Conservation (phyloP, 2,113 vertebrate species). For the Sceloporus tristichus region DNA sequence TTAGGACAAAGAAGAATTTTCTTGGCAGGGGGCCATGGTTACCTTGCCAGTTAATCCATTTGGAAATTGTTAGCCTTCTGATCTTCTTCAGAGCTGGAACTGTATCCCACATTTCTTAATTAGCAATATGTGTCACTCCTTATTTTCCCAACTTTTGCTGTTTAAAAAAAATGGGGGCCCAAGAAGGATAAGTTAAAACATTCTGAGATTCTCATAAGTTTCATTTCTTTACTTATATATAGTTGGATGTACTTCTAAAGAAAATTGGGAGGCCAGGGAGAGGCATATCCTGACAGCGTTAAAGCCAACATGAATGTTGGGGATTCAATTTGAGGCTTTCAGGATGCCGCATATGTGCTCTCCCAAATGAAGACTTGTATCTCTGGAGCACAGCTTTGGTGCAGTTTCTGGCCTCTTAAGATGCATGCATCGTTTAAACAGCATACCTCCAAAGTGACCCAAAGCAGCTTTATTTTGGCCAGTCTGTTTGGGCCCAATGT, state of each 20-base stretch:
- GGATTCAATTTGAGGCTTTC: no score
- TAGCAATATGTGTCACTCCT: background rate
- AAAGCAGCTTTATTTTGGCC: no score
- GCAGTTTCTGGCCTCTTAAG: no score
- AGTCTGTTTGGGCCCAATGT: no score
- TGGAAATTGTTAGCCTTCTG: constrained; percentile 18
- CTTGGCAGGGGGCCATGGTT: constrained; percentile 17
- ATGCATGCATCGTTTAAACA: no score
- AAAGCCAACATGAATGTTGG: background rate
- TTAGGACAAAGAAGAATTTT: background rate
- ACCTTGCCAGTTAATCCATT: constrained; percentile 42
- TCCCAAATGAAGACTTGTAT: no score
- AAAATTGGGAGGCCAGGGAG: background rate
- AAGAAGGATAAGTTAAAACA: background rate
- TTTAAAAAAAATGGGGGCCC: background rate
- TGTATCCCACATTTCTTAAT: background rate
- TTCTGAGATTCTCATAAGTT: background rate
- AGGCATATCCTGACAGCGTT: background rate
- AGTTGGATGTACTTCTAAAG: background rate
- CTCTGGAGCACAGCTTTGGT: no score
- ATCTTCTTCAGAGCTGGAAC: constrained; percentile 7
- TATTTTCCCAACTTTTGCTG: background rate
- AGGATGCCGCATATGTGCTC: no score
- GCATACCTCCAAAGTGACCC: no score
- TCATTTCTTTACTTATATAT: background rate